These are phyloP conservation scores for Camponotus floridanus DNA, from an alignment of 1,140 invertebrate genomes.

Conservation along the genomic window DNA sequence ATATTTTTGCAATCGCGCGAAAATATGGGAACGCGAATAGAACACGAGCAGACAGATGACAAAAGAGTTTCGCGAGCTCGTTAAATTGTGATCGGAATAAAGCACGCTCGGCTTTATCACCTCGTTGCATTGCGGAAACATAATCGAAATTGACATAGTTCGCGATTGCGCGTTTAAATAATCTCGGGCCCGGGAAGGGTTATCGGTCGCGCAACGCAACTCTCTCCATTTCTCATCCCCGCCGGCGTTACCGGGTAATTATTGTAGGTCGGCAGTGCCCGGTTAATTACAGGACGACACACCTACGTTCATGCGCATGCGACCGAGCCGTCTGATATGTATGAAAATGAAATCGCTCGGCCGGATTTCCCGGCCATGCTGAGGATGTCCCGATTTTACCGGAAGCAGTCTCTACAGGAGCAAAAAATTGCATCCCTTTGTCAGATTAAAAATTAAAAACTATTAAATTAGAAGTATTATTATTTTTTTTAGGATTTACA, in stretches of 20 bases:
- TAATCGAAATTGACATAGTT: constrained; percentile 51
- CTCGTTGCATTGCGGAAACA: neutral
- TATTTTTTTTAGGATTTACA: neutral
- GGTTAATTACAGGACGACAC: constrained; percentile 60
- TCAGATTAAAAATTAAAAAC: neutral
- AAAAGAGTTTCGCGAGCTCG: constrained; percentile 31
- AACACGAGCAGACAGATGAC: neutral
- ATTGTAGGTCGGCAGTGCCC: constrained; percentile 62
- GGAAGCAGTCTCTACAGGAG: neutral
- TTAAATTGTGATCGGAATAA: constrained; percentile 48
- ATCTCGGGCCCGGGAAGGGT: constrained; percentile 27
- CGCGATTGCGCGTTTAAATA: constrained; percentile 58
- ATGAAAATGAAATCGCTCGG: constrained; percentile 35
- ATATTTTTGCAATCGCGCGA: constrained; percentile 16
- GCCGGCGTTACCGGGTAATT: constrained; percentile 42
- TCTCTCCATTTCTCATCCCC: neutral
- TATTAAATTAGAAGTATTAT: neutral
- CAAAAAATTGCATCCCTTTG: neutral
- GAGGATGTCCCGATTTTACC: neutral
- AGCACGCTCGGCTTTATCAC: constrained; percentile 28
- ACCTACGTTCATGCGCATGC: constrained; percentile 47
- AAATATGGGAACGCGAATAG: neutral
- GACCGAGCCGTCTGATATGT: constrained; percentile 35
- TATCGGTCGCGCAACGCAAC: constrained; percentile 37
- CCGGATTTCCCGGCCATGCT: neutral